A percentile compares a stretch with the other conserved stretches of the same genome.
phyloP scores from a whole-genome alignment of 1,140 invertebrate genomes.

The Nomia melanderi region DNA sequence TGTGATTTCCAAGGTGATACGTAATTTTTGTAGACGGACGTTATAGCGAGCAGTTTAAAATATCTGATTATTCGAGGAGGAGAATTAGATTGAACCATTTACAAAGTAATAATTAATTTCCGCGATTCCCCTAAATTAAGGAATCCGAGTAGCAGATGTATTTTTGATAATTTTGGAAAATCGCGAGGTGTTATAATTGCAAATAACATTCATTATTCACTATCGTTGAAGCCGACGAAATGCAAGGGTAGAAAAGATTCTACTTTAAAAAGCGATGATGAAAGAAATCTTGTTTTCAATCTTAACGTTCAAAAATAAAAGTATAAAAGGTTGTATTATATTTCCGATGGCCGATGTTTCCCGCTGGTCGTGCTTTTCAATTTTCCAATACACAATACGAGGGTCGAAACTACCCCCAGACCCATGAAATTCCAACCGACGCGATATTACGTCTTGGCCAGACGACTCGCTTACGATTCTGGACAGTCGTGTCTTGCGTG shows the following conservation, averaged over 20 bases:
- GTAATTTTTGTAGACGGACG: background rate
- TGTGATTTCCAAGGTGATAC: background rate
- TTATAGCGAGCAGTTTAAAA: background rate
- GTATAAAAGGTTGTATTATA: too few species aligned
- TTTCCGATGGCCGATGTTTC: background rate
- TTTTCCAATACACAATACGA: background rate
- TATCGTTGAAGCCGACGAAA: too few species aligned
- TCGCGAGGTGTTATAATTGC: too few species aligned
- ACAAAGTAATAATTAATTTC: too few species aligned
- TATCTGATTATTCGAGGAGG: background rate
- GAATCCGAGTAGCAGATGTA: background rate
- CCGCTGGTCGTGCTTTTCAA: conserved; percentile 6
- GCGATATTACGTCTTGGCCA: conserved; percentile 48
- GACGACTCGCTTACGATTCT: conserved; percentile 52
- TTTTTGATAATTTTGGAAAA: background rate
- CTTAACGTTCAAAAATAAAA: too few species aligned
- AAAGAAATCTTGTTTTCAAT: background rate
- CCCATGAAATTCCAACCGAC: conserved; percentile 11
- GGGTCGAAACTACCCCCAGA: conserved; percentile 3
- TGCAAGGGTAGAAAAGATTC: too few species aligned
- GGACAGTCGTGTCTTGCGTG: conserved; percentile 45
- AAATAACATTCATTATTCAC: too few species aligned
- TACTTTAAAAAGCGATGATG: too few species aligned
- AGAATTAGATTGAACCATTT: background rate
- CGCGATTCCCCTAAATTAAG: background rate